Evolutionary conservation across 2,113 vertebrate species (phyloP).

Genomic region (Hydrochoerus hydrochaeris): DNA sequence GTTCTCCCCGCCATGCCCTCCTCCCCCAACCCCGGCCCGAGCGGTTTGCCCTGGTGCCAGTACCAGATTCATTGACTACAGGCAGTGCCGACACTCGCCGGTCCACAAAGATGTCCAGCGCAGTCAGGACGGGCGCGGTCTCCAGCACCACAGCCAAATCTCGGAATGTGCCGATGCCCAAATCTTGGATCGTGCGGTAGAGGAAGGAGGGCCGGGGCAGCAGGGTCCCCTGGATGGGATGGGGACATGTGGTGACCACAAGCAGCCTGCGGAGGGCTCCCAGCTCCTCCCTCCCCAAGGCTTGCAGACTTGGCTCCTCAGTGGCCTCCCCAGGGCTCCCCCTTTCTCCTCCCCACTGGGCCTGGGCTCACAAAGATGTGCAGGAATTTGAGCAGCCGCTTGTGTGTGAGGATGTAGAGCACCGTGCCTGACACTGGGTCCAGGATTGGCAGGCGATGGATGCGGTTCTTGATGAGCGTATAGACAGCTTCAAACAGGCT

Average conservation of each 20-base stretch:
- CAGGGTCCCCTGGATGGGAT: conserved; percentile 84
- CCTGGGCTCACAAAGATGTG: conserved; percentile 90
- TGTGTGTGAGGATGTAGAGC: conserved; percentile 97
- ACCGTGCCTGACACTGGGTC: conserved; percentile 94
- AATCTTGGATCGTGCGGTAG: conserved; percentile 90
- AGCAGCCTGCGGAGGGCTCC: not conserved
- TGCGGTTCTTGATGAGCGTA: conserved; percentile 95
- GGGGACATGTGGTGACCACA: not conserved
- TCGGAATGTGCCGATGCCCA: conserved; percentile 94
- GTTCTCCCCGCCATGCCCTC: not conserved
- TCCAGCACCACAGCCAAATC: conserved; percentile 92
- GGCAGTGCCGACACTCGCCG: conserved; percentile 95
- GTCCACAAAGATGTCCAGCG: conserved; percentile 95
- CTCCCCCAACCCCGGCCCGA: not conserved
- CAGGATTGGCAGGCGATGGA: conserved; percentile 96
- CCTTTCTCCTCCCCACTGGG: not conserved
- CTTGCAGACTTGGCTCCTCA: not conserved
- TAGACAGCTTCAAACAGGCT: conserved; percentile 97
- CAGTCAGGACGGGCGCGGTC: conserved; percentile 89
- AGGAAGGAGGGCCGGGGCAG: conserved; percentile 92
- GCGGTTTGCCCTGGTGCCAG: not conserved
- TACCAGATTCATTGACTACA: conserved; percentile 92
- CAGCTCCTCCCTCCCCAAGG: not conserved
- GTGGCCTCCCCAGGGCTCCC: rapidly evolving
- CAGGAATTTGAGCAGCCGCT: conserved; percentile 97